Evolutionary conservation across 2,888 invertebrate species (phyloP), one percentile per base, ranked within the genome.

Genomic region (Plemyria rubiginata): DNA sequence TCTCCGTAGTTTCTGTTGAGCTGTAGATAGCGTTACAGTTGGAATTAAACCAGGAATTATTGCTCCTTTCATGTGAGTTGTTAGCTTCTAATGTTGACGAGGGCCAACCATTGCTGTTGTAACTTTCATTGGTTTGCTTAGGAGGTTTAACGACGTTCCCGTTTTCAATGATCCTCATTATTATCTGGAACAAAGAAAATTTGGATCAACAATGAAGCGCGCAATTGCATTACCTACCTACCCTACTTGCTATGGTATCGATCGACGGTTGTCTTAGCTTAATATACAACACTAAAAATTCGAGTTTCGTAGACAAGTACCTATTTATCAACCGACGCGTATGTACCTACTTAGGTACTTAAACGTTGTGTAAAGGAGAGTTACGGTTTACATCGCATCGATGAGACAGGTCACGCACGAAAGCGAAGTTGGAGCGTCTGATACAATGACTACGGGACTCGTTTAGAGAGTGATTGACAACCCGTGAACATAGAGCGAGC

Each of bases 81-180:
- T 64, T 67, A 5, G 77, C 66, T 55, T 76, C 78, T 41, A 66
- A 68, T 62, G 72, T 79, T 48, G 76, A 70, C 54, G 72, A 62
- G 49, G 75, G 70, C 87, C 86, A 85, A 70, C 70, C 75, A 54
- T 77, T 75, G 63, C 79, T 81, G 70, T 73, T 75, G 65, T 75
- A 78, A 62, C 75, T 68, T 63, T 78, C 78, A 51, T 66, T 70
- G 43, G 66, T 46, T 12, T 49, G 45, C 72, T 77, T 78, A 55
- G 71, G 71, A 59, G 79, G 78, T 58, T 78, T 74, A 55, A 79
- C 66, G 57, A 86, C 70, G 77, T 90, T 90, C 67, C 91, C 90
- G 74, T 91, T 91, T 66, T 88, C 86, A 79, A 66, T 72, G 62
- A 90, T 85, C 84, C 79, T 87, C 92, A 92, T 92, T 79, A 70